Evolutionary conservation across 2,888 invertebrate species (phyloP), one percentile per base, ranked within the genome.

Genomic region (Watsonalla binaria): DNA sequence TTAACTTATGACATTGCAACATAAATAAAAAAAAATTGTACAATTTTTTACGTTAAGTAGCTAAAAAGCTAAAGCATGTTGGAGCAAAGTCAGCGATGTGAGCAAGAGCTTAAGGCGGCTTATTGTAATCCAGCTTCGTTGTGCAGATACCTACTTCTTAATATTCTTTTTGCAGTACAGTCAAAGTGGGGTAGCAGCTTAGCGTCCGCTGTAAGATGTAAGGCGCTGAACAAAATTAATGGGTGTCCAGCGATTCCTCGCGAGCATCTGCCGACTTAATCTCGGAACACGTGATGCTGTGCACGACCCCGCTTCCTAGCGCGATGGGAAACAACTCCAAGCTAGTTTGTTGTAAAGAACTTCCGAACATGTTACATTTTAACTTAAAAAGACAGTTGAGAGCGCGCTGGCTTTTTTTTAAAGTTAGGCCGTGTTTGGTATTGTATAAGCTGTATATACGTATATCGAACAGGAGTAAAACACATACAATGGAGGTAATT

Each of bases 211-310:
- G 75, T 74, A 78, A 80, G 69, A 77, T 76, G 78, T 78, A 78
- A 80, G 76, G 76, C 76, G 77, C 72, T 79, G 77, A 81, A 80
- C 77, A 76, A 82, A 81, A 85, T 84, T 81, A 82, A 85, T 84
- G 79, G 74, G 68, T 75, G 74, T 68, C 61, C 65, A 66, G 64
- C 68, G 62, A 72, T 66, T 68, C 68, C 60, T 65, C 61, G 57
- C 61, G 54, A 62, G 66, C 73, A 73, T 75, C 71, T 74, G 76
- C 72, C 68, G 74, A 63, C 74, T 76, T 77, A 80, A 77, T 78
- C 74, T 71, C 58, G 68, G 59, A 70, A 71, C 72, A 74, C 74
- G 76, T 77, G 78, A 80, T 74, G 73, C 77, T 72, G 66, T 60
- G 61, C 60, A 58, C 60, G 59, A 56, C 57, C 58, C 54, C 51